phyloP scores from a whole-genome alignment of 2,888 invertebrate species.

The Troides helena region DNA sequence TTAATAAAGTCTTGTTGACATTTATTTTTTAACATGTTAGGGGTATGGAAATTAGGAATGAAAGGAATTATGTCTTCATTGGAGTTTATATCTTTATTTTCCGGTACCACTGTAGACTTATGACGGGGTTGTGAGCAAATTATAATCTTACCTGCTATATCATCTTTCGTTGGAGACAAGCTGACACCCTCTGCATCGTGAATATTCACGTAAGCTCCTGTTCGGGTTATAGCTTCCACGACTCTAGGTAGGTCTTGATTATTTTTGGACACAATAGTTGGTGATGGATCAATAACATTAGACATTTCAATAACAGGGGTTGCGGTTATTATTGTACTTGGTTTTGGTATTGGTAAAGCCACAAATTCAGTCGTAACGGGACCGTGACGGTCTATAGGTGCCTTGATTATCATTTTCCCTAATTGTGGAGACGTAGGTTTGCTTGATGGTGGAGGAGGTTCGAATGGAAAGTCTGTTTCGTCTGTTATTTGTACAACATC shows the following conservation, averaged over 20 bases:
- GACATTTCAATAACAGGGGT: conserved; percentile 64
- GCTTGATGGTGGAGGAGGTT: conserved; percentile 60
- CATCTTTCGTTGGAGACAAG: conserved; percentile 81
- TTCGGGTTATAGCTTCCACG: conserved; percentile 72
- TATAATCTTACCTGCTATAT: conserved; percentile 84
- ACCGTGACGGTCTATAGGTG: conserved; percentile 70
- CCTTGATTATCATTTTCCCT: conserved; percentile 83
- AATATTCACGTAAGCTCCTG: conserved; percentile 86
- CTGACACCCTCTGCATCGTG: conserved; percentile 82
- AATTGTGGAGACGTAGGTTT: conserved; percentile 83
- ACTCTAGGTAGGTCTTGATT: conserved; percentile 65
- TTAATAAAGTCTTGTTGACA: conserved; percentile 51
- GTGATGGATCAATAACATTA: conserved; percentile 41
- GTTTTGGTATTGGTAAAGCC: conserved; percentile 77
- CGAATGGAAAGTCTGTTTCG: conserved; percentile 73
- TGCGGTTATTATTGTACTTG: conserved; percentile 83
- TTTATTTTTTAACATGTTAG: conserved; percentile 67
- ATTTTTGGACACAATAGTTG: conserved; percentile 51
- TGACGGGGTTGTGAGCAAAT: conserved; percentile 33
- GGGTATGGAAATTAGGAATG: conserved; percentile 72
- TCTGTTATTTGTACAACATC: conserved; percentile 65
- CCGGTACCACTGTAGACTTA: conserved; percentile 45
- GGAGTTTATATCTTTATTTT: conserved; percentile 46
- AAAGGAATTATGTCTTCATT: conserved; percentile 65
- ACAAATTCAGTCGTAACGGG: conserved; percentile 78